Evolutionary conservation across 1,140 invertebrate genomes (phyloP).

Genomic region (Brachystomella parvula): DNA sequence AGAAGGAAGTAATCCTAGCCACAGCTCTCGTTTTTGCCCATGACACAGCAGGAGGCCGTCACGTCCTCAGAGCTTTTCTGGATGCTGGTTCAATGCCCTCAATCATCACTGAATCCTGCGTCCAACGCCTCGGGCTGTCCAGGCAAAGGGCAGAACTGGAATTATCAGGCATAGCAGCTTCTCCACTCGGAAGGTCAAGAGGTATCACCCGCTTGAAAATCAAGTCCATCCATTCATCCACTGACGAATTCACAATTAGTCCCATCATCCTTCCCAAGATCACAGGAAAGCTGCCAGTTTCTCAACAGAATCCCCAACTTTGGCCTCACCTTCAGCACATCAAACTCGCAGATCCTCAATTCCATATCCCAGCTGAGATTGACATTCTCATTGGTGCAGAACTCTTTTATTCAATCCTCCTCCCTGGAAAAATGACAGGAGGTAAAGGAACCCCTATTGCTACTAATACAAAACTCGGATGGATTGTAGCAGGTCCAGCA

Average conservation of each 20-base stretch:
- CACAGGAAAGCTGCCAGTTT: neutral
- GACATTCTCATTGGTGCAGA: constrained; percentile 19
- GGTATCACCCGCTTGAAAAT: neutral
- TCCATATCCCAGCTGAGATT: neutral
- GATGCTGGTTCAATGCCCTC: neutral
- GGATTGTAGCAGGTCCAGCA: constrained; percentile 4
- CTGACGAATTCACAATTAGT: neutral
- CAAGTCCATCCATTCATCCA: too few relatives aligned
- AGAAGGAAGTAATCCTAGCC: neutral
- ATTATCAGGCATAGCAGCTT: neutral
- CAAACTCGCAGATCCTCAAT: constrained; percentile 5
- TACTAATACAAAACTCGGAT: constrained; percentile 10
- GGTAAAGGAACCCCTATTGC: neutral
- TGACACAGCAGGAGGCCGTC: neutral
- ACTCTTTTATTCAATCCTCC: neutral
- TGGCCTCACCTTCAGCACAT: neutral
- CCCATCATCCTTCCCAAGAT: neutral
- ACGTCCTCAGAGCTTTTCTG: neutral
- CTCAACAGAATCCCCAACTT: neutral
- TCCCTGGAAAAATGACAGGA: neutral
- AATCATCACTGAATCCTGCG: neutral
- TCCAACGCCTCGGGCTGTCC: neutral
- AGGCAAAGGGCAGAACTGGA: neutral
- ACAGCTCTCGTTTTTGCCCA: neutral
- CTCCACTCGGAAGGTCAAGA: neutral